Evolutionary conservation across 2,113 vertebrate genomes (phyloP), one percentile per base, ranked within the genome.

Genomic region (Scomber colias): DNA sequence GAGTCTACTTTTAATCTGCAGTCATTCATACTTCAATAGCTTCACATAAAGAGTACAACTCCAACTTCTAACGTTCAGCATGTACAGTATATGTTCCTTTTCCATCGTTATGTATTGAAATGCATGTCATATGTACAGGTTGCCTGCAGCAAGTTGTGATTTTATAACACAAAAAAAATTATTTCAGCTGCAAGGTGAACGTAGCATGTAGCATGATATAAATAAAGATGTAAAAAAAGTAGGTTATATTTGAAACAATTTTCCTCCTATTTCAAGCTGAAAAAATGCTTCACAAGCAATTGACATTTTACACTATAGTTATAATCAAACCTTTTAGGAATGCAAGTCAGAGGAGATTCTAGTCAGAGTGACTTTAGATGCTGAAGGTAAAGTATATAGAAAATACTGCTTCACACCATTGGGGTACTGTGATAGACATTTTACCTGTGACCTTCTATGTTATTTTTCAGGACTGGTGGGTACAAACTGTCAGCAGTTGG

Each of bases 101-200:
- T 49, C 27, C 11, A 13, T 10, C n/a, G 27, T 48, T 57, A 3
- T 16, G 4, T 21, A 5, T 49, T 66, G 0, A 9, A 12, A 27
- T 46, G 4, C 27, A 40, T 40, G n/a, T 55, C 21, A 27, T 15
- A 31, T 30, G 35, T 30, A 3, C 21, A 27, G 16, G 5, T 46
- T 55, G 19, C 59, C 44, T 10, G 5, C 10, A 31, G 17, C 50
- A 63, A 45, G 21, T 16, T 55, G 13, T 17, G 51, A 65, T 57
- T 12, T 59, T 27, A 4, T 1, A 12, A 27, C 24, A 27, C 2
- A 3, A 27, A 27, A 27, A 27, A 27, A 27, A 27, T 27, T 2
- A 27, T 51, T 59, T 24, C 17, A 64, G 46, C 56, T 72, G 45
- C 27, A 35, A 44, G 55, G 70, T 60, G n/a, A 60, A 50, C 31